Conservation (phyloP, 2,113 vertebrate species). For the Carettochelys insculpta region DNA sequence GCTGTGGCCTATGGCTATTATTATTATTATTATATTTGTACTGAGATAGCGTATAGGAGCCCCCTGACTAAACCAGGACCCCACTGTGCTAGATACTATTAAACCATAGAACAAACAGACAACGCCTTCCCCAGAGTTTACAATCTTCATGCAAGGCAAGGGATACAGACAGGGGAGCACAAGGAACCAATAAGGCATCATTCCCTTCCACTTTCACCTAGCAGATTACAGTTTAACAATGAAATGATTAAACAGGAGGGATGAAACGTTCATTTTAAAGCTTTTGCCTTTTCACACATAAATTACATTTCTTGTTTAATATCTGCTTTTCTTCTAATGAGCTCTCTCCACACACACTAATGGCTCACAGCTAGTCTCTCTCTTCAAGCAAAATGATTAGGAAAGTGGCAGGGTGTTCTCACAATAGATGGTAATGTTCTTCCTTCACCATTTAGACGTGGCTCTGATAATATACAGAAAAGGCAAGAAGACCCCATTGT, state of each 20-base stretch:
- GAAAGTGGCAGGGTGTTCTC: constrained; percentile 37
- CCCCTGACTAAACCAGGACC: not conserved
- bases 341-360: constrained; percentile 54
- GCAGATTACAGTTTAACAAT: not conserved
- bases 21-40: not conserved
- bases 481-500: not conserved
- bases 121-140: not conserved
- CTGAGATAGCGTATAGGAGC: not conserved
- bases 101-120: not conserved
- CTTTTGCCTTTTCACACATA: constrained; percentile 54
- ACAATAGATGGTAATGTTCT: not conserved
- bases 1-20: not conserved
- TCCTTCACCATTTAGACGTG: not conserved
- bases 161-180: not conserved
- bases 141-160: not conserved
- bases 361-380: constrained; percentile 52
- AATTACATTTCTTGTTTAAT: constrained; percentile 69
- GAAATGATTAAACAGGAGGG: constrained; percentile 51
- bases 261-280: constrained; percentile 41
- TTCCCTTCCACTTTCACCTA: not conserved
- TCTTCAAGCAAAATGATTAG: constrained; percentile 58
- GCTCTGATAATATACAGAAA: not conserved
- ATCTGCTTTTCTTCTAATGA: constrained; percentile 66
- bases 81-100: not conserved
- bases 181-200: not conserved